A percentile compares a stretch with the other conserved stretches of the same genome.
Evolutionary conservation across 2,888 invertebrate species (phyloP).

Genomic region (Sarcophaga rosellei): DNA sequence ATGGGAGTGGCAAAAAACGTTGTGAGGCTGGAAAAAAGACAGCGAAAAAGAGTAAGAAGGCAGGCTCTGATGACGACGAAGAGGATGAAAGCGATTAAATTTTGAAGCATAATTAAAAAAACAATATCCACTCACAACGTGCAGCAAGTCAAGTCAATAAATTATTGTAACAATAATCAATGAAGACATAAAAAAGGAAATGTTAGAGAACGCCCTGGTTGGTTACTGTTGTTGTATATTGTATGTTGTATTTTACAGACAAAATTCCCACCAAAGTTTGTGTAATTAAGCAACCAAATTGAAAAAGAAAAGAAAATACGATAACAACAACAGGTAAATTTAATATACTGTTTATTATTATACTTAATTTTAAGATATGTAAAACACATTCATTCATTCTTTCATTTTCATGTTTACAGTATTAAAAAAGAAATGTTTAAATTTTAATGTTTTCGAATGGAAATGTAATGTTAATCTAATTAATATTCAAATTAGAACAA

Average conservation of each 20-base stretch:
- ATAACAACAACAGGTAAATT: constrained; percentile 21
- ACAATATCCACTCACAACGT: too few species aligned
- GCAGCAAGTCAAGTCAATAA: too few species aligned
- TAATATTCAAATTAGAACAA: too few species aligned
- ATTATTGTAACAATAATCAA: too few species aligned
- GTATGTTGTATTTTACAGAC: too few species aligned
- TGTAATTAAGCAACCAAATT: constrained; percentile 38
- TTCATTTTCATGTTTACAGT: constrained; percentile 51
- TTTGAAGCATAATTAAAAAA: too few species aligned
- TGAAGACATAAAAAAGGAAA: too few species aligned
- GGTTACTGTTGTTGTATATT: too few species aligned
- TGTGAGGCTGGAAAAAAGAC: constrained; percentile 81
- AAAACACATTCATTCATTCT: background rate
- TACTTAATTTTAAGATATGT: constrained; percentile 60
- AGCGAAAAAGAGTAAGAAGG: constrained; percentile 84
- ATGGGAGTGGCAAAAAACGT: constrained; percentile 82
- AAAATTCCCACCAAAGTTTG: too few species aligned
- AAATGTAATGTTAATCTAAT: too few species aligned
- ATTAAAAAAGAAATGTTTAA: constrained; percentile 27
- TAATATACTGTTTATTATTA: constrained; percentile 29
- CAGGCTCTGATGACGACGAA: constrained; percentile 84
- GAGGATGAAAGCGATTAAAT: too few species aligned
- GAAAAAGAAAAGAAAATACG: constrained; percentile 8
- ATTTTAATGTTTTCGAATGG: background rate
- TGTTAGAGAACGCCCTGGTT: too few species aligned